These are phyloP conservation scores for Torymus tubicola DNA, from an alignment of 2,888 invertebrate species.

Conservation along the genomic window DNA sequence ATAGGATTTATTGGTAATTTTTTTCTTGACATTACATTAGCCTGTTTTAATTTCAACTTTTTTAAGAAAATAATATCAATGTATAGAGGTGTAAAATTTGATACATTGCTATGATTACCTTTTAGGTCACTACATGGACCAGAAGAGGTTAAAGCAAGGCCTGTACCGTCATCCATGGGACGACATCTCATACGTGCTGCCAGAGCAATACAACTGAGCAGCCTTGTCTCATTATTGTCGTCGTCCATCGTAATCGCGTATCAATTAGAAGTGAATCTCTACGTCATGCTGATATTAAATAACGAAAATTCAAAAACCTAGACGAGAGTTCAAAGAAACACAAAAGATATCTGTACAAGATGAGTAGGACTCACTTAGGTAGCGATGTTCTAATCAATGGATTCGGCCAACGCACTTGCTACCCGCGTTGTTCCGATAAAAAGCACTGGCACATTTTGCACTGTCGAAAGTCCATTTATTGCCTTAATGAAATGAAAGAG, in stretches of 20 bases:
- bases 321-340: slow-evolving; percentile 44
- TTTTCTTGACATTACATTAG: no score
- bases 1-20: slow-evolving; percentile 94
- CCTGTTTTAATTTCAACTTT: no score
- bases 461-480: slow-evolving; percentile 59
- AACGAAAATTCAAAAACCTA: slow-evolving; percentile 38
- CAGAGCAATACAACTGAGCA: slow-evolving; percentile 82
- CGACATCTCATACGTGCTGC: slow-evolving; percentile 94
- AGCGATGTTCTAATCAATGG: slow-evolving; percentile 56
- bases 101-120: slow-evolving; percentile 14
- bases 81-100: slow-evolving; percentile 2
- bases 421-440: slow-evolving; percentile 51
- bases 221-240: slow-evolving; percentile 55
- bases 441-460: slow-evolving; percentile 57
- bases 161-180: slow-evolving; percentile 99
- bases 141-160: slow-evolving; percentile 98
- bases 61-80: not conserved
- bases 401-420: slow-evolving; percentile 49
- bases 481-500: slow-evolving; percentile 57
- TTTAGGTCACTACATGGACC: slow-evolving; percentile 96
- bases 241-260: slow-evolving; percentile 62
- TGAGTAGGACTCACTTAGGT: slow-evolving; percentile 55
- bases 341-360: slow-evolving; percentile 51
- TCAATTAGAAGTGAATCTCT: slow-evolving; percentile 59
- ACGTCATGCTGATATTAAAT: slow-evolving; percentile 53